phyloP scores from a whole-genome alignment of 2,113 vertebrate genomes.

The Thunnus maccoyii region DNA sequence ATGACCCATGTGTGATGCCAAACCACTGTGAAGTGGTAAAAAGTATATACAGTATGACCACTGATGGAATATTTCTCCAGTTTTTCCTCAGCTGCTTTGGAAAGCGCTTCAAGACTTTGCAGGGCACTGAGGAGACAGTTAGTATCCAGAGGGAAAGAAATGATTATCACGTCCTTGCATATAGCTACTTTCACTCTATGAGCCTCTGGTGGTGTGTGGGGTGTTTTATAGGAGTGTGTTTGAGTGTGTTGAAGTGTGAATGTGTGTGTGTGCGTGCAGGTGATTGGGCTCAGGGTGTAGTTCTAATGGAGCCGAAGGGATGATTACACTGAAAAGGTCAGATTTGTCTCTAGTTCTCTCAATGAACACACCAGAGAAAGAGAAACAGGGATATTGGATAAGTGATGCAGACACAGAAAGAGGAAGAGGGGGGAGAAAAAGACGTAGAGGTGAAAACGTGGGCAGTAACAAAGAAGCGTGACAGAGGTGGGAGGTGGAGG shows the following conservation, averaged over 20 bases:
- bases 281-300: slow-evolving; percentile 62
- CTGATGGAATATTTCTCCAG: slow-evolving; percentile 20
- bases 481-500: neutral
- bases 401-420: slow-evolving; percentile 31
- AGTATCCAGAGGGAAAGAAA: slow-evolving; percentile 55
- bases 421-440: neutral
- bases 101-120: slow-evolving; percentile 8
- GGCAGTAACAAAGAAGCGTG: neutral
- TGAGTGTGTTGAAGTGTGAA: neutral
- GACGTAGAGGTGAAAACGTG: neutral
- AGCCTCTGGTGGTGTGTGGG: slow-evolving; percentile 55
- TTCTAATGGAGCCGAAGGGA: slow-evolving; percentile 71
- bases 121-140: slow-evolving; percentile 31
- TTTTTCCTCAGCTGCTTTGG: slow-evolving; percentile 20
- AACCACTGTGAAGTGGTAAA: slow-evolving; percentile 56
- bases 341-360: slow-evolving; percentile 71
- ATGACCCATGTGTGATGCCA: slow-evolving; percentile 44
- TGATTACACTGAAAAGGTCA: slow-evolving; percentile 78
- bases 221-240: slow-evolving; percentile 42
- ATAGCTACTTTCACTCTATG: slow-evolving; percentile 60
- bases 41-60: slow-evolving; percentile 9
- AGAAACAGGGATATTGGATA: slow-evolving; percentile 7
- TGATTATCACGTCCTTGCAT: slow-evolving; percentile 63
- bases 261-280: slow-evolving; percentile 45
- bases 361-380: slow-evolving; percentile 53